Conservation (phyloP, 1,140 invertebrate species). For the Rhagoletis pomonella region DNA sequence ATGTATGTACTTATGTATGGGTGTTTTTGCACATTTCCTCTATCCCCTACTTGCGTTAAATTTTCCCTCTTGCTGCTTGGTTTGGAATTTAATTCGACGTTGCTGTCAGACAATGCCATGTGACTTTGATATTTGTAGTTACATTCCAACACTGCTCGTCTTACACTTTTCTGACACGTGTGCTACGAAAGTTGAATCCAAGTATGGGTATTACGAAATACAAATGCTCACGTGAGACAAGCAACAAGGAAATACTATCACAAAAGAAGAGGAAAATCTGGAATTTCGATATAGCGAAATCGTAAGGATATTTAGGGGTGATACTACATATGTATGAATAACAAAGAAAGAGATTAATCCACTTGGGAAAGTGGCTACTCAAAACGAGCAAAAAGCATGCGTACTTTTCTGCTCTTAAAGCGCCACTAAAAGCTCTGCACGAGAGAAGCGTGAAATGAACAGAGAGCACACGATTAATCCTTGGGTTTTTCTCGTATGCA, state of each 20-base stretch:
- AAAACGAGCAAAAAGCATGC: not conserved
- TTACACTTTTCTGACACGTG: not conserved
- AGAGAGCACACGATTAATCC: not conserved
- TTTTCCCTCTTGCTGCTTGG: no score
- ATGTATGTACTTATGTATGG: no score
- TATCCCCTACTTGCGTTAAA: no score
- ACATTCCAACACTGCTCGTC: not conserved
- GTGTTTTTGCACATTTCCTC: no score
- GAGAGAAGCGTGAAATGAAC: not conserved
- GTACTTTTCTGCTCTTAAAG: not conserved
- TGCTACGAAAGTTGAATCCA: not conserved
- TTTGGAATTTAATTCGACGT: no score
- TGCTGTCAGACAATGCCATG: no score
- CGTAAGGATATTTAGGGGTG: not conserved
- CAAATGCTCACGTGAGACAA: slow-evolving; percentile 28
- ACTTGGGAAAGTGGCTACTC: not conserved
- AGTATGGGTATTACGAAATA: slow-evolving; percentile 16
- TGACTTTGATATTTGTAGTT: not conserved
- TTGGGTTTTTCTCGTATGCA: no score
- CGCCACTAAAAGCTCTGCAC: not conserved
- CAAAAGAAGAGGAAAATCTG: not conserved
- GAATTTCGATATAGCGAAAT: not conserved
- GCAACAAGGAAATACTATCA: not conserved
- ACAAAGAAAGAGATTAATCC: not conserved
- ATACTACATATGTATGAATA: not conserved